phyloP scores from a whole-genome alignment of 1,140 invertebrate genomes.

The Hyphantria cunea region DNA sequence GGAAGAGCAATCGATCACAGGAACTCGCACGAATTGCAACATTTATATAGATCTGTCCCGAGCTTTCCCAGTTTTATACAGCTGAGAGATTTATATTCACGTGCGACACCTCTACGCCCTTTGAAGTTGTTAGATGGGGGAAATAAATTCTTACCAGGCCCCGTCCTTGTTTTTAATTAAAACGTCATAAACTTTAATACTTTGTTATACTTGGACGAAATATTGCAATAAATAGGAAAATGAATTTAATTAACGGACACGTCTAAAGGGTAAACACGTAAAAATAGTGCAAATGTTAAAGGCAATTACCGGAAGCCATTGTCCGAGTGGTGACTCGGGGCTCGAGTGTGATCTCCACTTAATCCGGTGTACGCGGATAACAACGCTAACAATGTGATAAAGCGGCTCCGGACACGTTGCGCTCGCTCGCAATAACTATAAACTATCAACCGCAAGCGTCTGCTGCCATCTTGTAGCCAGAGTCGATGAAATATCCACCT shows the following conservation, averaged over 20 bases:
- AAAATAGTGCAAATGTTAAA: conserved; percentile 51
- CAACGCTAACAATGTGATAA: conserved; percentile 79
- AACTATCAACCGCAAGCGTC: conserved; percentile 80
- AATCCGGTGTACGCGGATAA: conserved; percentile 76
- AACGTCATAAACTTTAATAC: conserved; percentile 55
- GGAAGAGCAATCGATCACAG: conserved; percentile 61
- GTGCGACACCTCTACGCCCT: conserved; percentile 65
- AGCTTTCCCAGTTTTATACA: conserved; percentile 62
- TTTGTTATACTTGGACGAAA: conserved; percentile 40
- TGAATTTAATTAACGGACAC: conserved; percentile 15
- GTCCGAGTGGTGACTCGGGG: conserved; percentile 40
- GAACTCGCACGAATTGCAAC: conserved; percentile 60
- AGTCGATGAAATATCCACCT: conserved; percentile 73
- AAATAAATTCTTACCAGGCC: conserved; percentile 63
- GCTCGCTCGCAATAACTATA: conserved; percentile 79
- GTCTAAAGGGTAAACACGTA: conserved; percentile 29
- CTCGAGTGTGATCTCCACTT: conserved; percentile 66
- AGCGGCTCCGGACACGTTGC: conserved; percentile 69
- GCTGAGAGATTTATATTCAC: conserved; percentile 64
- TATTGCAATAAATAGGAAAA: conserved; percentile 25
- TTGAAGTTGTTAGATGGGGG: conserved; percentile 69
- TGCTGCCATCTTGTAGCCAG: conserved; percentile 77
- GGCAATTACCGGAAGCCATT: conserved; percentile 49
- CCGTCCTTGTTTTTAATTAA: conserved; percentile 71
- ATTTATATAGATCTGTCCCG: conserved; percentile 63